Conservation (phyloP, 2,113 vertebrate genomes). For the Pedionomus torquatus region DNA sequence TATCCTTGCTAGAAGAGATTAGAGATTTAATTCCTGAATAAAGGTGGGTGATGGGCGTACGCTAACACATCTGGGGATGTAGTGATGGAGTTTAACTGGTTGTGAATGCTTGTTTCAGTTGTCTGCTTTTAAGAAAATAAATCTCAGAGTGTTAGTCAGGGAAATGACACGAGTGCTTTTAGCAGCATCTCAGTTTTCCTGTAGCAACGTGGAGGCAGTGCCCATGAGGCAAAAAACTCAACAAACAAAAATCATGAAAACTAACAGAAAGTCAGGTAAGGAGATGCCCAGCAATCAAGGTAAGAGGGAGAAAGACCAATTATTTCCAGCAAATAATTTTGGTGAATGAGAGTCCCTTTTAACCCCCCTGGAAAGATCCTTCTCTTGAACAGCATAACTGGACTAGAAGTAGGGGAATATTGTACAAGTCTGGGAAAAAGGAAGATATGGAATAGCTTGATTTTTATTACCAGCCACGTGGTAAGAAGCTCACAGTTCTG, state of each 20-base stretch:
- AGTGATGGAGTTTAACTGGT: not conserved
- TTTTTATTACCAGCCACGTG: not conserved
- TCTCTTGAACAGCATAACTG: not conserved
- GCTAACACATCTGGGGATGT: not conserved
- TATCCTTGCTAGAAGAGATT: not conserved
- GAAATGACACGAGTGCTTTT: not conserved
- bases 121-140: not conserved
- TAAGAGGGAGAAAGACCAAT: not conserved
- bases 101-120: not conserved
- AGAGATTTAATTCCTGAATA: not conserved
- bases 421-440: not conserved
- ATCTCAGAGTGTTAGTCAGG: not conserved
- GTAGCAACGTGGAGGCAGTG: too few species aligned
- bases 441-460: not conserved
- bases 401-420: not conserved
- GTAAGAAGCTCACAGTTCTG: not conserved
- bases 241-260: not conserved
- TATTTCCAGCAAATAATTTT: not conserved
- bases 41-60: accelerated
- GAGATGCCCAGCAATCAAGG: not conserved
- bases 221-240: not conserved
- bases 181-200: not conserved
- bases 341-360: not conserved
- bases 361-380: not conserved
- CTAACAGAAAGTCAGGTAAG: not conserved